Percentiles rank a stretch among this genome's conserved stretches.
phyloP scores from a whole-genome alignment of 1,140 invertebrate species.

The Helicoverpa armigera region DNA sequence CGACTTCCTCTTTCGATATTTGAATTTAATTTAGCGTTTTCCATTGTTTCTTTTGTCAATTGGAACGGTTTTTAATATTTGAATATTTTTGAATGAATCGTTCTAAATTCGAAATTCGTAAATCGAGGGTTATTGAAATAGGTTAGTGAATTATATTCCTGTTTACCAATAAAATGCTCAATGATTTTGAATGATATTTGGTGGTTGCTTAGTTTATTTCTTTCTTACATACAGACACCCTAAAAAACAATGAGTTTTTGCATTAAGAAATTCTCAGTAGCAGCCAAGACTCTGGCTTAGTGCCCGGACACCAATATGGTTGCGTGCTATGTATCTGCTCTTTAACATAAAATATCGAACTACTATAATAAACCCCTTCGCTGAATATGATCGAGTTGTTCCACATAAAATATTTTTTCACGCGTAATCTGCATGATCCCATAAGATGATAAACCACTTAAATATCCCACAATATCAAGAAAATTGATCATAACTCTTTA shows the following conservation, averaged over 20 bases:
- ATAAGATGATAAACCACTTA: constrained; percentile 18
- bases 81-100: neutral
- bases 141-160: no score
- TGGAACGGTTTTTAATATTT: constrained; percentile 52
- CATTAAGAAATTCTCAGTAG: constrained; percentile 15
- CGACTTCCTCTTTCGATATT: constrained; percentile 85
- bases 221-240: no score
- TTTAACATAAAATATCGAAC: no score
- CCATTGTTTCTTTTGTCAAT: constrained; percentile 72
- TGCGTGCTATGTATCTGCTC: no score
- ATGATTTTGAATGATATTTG: no score
- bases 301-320: no score
- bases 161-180: no score
- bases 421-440: constrained; percentile 21
- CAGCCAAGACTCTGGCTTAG: neutral
- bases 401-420: constrained; percentile 20
- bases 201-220: no score
- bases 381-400: no score
- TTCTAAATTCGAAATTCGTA: neutral
- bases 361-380: no score
- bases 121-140: neutral
- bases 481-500: constrained; percentile 48
- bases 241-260: no score
- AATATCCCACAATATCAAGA: constrained; percentile 17
- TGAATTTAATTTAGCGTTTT: constrained; percentile 84